phyloP scores from a whole-genome alignment of 2,888 invertebrate species.

The Eledone cirrhosa region DNA sequence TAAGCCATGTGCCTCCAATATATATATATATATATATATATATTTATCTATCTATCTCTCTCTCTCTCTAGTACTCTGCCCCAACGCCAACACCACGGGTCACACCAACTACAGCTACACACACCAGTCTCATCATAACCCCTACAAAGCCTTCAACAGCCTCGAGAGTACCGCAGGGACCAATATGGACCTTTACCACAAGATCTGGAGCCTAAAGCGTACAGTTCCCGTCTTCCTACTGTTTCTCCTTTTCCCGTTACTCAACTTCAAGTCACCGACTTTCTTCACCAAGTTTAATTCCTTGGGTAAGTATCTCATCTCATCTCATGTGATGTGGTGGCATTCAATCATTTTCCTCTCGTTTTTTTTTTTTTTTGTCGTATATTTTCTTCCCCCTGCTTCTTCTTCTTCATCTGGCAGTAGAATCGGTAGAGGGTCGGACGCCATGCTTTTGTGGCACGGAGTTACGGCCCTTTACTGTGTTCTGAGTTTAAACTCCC shows the following conservation, averaged over 20 bases:
- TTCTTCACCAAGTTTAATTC: conserved; percentile 94
- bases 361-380: too few species aligned
- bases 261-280: conserved; percentile 86
- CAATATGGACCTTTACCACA: conserved; percentile 64
- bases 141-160: too few species aligned
- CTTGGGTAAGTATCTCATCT: conserved; percentile 73
- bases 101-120: neutral
- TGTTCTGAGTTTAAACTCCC: too few species aligned
- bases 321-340: too few species aligned
- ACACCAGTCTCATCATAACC: neutral
- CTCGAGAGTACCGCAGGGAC: neutral
- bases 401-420: too few species aligned
- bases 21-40: too few species aligned
- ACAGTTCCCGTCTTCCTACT: conserved; percentile 86
- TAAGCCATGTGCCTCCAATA: too few species aligned
- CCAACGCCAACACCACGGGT: neutral
- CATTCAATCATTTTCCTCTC: too few species aligned
- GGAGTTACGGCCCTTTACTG: too few species aligned
- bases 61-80: conserved; percentile 31
- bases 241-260: conserved; percentile 79
- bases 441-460: too few species aligned
- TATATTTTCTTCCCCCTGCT: too few species aligned
- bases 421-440: too few species aligned
- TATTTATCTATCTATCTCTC: neutral
- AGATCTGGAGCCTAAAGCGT: conserved; percentile 78